These are phyloP conservation scores for Notocelia uddmanniana DNA, from an alignment of 2,888 invertebrate species.

Conservation along the genomic window DNA sequence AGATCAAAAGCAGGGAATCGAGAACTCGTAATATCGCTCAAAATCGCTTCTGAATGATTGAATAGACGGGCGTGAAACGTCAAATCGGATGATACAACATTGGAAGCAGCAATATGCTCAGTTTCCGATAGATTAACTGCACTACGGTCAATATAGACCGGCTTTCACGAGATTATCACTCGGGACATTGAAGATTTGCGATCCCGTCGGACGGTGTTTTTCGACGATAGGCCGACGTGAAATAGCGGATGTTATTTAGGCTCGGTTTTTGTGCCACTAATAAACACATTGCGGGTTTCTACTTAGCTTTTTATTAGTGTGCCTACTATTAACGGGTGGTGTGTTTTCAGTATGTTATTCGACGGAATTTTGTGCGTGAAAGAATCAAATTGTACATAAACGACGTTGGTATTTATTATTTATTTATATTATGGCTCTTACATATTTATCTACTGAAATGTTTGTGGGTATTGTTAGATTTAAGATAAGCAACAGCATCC, in stretches of 20 bases:
- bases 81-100: constrained; percentile 19
- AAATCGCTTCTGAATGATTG: constrained; percentile 23
- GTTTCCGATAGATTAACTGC: constrained; percentile 34
- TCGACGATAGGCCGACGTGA: constrained; percentile 4
- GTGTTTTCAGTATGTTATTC: neutral
- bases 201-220: neutral
- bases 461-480: too few species aligned
- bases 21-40: constrained; percentile 8
- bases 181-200: constrained; percentile 25
- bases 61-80: constrained; percentile 24
- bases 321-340: neutral
- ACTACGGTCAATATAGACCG: constrained; percentile 13
- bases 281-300: neutral
- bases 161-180: constrained; percentile 31
- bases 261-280: neutral
- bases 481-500: too few species aligned
- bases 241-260: neutral
- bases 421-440: too few species aligned
- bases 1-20: neutral
- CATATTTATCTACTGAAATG: too few species aligned
- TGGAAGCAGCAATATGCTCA: constrained; percentile 23
- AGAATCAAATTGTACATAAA: too few species aligned
- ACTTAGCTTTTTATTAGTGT: neutral
- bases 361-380: neutral
- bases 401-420: too few species aligned